Percentiles rank a stretch among this genome's conserved stretches.
These are phyloP conservation scores for Bombus cullumanus DNA, from an alignment of 1,140 invertebrate genomes.

Conservation along the genomic window DNA sequence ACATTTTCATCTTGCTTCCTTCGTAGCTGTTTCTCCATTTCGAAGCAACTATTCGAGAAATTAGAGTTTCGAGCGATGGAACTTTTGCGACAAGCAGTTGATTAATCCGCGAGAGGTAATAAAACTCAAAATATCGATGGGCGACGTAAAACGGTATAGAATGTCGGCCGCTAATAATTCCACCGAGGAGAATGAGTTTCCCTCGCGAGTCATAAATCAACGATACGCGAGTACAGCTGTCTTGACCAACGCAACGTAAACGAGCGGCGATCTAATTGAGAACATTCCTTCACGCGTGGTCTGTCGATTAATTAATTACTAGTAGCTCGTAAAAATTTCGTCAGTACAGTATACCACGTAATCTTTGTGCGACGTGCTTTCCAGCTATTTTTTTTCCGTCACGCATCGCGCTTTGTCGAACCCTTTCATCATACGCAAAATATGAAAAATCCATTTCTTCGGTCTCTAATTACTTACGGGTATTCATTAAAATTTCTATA, in stretches of 20 bases:
- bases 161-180: neutral
- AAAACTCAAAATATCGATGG: neutral
- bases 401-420: neutral
- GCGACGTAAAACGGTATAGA: neutral
- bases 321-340: neutral
- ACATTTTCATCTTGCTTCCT: neutral
- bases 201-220: neutral
- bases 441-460: slow-evolving; percentile 4
- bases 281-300: no score
- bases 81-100: neutral
- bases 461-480: slow-evolving; percentile 11
- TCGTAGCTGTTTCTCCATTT: neutral
- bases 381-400: neutral
- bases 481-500: slow-evolving; percentile 22
- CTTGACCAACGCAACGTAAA: neutral
- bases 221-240: no score
- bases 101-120: neutral
- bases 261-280: no score
- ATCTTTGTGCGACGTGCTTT: neutral
- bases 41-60: neutral
- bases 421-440: neutral
- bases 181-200: neutral
- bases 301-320: slow-evolving; percentile 29
- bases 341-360: no score
- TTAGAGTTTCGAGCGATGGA: neutral